phyloP scores from a whole-genome alignment of 2,113 vertebrate species.

The Dendrocopos noguchii region DNA sequence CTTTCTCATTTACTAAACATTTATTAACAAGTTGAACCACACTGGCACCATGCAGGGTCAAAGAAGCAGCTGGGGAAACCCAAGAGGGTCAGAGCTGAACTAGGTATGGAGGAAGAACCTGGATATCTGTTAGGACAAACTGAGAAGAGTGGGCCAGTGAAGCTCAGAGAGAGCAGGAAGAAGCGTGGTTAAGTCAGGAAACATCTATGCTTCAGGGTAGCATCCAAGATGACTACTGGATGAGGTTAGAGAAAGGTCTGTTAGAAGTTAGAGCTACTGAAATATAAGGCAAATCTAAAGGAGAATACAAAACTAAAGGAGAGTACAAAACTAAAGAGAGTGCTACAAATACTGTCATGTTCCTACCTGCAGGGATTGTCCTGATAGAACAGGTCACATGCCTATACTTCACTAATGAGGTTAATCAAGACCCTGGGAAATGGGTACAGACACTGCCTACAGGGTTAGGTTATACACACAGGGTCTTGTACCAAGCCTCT shows the following conservation, averaged over 20 bases:
- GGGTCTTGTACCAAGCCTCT: neutral
- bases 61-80: neutral
- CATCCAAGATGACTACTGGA: neutral
- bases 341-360: neutral
- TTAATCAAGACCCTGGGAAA: slow-evolving; percentile 39
- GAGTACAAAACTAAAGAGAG: neutral
- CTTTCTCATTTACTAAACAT: neutral
- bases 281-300: neutral
- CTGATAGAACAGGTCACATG: neutral
- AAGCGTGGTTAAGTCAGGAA: neutral
- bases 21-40: neutral
- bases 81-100: neutral
- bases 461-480: neutral
- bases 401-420: slow-evolving; percentile 42
- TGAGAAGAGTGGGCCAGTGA: neutral
- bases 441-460: neutral
- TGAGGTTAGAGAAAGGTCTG: neutral
- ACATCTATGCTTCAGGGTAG: neutral
- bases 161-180: neutral
- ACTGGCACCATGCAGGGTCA: neutral
- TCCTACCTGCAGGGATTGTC: neutral
- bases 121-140: neutral
- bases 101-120: neutral
- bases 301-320: neutral
- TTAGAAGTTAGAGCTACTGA: neutral